Evolutionary conservation across 2,888 invertebrate genomes (phyloP).

Genomic region (Heteromyza rotundicornis): DNA sequence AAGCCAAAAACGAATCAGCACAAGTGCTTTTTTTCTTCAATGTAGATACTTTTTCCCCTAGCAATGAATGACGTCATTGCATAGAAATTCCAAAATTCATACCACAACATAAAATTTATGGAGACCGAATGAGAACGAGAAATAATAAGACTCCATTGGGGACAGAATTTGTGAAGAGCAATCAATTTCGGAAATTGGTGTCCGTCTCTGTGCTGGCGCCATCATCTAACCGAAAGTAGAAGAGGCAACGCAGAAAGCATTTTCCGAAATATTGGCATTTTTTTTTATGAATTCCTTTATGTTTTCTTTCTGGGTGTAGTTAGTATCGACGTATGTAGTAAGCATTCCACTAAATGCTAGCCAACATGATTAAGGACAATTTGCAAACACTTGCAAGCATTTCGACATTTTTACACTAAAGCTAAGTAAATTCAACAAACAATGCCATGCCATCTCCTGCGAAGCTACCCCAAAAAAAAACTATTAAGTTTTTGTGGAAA

Average conservation of each 20-base stretch:
- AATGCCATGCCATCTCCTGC: not conserved
- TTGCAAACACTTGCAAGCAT: not conserved
- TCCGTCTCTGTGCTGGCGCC: not conserved
- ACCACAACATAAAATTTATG: not conserved
- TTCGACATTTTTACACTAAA: not conserved
- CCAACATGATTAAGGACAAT: not conserved
- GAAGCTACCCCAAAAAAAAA: too few species aligned
- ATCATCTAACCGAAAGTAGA: too few species aligned
- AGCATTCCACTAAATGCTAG: not conserved
- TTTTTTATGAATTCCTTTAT: too few species aligned
- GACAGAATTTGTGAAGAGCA: not conserved
- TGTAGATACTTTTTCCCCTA: not conserved
- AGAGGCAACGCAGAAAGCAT: too few species aligned
- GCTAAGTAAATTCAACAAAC: too few species aligned
- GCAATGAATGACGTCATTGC: not conserved
- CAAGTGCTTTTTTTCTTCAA: too few species aligned
- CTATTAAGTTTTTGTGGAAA: too few species aligned
- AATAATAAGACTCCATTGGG: too few species aligned
- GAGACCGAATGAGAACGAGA: too few species aligned
- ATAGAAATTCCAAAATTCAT: slow-evolving; percentile 1
- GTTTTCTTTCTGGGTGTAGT: too few species aligned
- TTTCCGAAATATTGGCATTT: too few species aligned
- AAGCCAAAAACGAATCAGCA: not conserved
- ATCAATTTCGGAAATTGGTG: not conserved
- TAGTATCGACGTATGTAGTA: not conserved